Percentiles rank a stretch among this genome's conserved stretches.
Evolutionary conservation across 2,888 invertebrate genomes (phyloP).

Genomic region (Drosophila prostipennis): DNA sequence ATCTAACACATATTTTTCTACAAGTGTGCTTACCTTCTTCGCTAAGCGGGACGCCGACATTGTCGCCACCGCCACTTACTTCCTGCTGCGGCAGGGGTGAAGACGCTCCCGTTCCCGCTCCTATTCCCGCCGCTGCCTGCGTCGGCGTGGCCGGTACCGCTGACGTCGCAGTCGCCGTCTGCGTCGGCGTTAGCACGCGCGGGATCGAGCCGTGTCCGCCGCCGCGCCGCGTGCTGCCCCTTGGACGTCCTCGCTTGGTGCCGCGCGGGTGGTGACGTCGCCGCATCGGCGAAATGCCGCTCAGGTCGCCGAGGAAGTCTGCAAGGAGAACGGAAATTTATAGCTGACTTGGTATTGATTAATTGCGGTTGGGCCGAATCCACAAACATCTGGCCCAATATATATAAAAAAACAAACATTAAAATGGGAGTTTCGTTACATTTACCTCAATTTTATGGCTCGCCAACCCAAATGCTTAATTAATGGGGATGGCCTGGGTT

Average conservation of each 20-base stretch:
- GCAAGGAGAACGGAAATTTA: constrained; percentile 59
- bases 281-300: constrained; percentile 79
- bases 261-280: constrained; percentile 85
- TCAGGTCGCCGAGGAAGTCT: constrained; percentile 82
- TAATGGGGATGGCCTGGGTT: constrained; percentile 21
- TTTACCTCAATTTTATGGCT: constrained; percentile 40
- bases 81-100: constrained; percentile 65
- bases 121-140: constrained; percentile 6
- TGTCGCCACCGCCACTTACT: constrained; percentile 47
- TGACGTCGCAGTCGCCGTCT: constrained; percentile 47
- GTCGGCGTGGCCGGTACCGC: constrained; percentile 44
- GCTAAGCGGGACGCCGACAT: constrained; percentile 33
- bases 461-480: constrained; percentile 27
- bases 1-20: constrained; percentile 2
- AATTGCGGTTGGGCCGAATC: constrained; percentile 54
- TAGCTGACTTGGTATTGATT: constrained; percentile 63
- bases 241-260: constrained; percentile 89
- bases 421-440: constrained; percentile 38
- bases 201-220: constrained; percentile 83
- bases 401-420: constrained; percentile 40
- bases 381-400: constrained; percentile 56
- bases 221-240: constrained; percentile 89
- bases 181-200: constrained; percentile 70
- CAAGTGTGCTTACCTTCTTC: constrained; percentile 67
- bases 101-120: constrained; percentile 32